These are phyloP conservation scores for Diploscapter pachys DNA, from an alignment of 1,140 invertebrate genomes.

Conservation along the genomic window DNA sequence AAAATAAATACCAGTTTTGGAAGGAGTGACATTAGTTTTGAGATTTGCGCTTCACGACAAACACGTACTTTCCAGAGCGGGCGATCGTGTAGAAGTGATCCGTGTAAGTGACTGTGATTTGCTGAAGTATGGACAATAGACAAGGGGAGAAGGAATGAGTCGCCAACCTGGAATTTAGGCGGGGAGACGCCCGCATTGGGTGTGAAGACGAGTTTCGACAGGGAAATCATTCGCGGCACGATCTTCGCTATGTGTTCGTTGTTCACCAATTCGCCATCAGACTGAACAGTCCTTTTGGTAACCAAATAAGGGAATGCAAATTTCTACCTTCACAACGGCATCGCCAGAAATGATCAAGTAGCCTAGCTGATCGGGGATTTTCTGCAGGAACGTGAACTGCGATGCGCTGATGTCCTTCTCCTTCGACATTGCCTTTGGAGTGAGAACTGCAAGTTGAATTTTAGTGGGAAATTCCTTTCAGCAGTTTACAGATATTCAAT, in stretches of 20 bases:
- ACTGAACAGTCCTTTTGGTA: constrained; percentile 32
- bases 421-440: no score
- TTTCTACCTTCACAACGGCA: constrained; percentile 41
- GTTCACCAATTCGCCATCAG: constrained; percentile 49
- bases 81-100: neutral
- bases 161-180: no score
- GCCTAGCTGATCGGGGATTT: constrained; percentile 37
- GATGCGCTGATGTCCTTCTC: no score
- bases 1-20: no score
- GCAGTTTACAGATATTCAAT: no score
- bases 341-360: constrained; percentile 50
- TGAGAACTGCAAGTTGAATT: no score
- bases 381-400: constrained; percentile 13
- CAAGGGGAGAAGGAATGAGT: no score
- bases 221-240: constrained; percentile 32
- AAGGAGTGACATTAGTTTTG: no score
- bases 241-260: constrained; percentile 39
- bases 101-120: neutral
- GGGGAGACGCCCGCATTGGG: neutral
- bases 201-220: constrained; percentile 8
- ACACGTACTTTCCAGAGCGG: constrained; percentile 9
- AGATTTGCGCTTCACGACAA: constrained; percentile 12
- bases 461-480: no score
- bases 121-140: neutral
- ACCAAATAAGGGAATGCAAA: constrained; percentile 11